A percentile compares a stretch with the other conserved stretches of the same genome.
Evolutionary conservation across 2,113 vertebrate genomes (phyloP).

Genomic region (Sylvietta virens): DNA sequence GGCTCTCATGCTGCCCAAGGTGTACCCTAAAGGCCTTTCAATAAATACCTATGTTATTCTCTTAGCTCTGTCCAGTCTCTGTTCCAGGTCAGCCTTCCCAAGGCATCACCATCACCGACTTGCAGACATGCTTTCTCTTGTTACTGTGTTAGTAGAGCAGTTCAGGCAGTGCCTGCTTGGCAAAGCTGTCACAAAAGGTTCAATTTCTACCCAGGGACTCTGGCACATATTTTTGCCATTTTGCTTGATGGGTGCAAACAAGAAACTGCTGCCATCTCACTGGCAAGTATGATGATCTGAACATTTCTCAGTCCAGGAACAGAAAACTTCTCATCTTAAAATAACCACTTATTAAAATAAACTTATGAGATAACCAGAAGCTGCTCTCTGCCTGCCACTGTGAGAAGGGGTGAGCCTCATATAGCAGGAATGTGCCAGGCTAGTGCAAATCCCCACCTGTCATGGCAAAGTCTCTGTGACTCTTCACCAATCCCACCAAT

Average conservation of each 20-base stretch:
- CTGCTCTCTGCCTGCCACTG: background rate
- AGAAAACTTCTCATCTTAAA: background rate
- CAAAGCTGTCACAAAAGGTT: background rate
- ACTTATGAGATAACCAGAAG: background rate
- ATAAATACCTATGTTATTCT: background rate
- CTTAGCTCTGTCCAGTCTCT: background rate
- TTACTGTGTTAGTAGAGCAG: background rate
- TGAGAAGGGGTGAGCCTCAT: rapidly evolving
- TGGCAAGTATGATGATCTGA: background rate
- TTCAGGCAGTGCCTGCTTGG: background rate
- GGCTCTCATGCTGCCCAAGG: background rate
- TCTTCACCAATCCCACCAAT: background rate
- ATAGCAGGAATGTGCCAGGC: background rate
- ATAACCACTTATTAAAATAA: background rate
- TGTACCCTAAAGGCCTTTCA: background rate
- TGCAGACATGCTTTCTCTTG: background rate
- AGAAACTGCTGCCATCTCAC: background rate
- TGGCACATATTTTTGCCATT: background rate
- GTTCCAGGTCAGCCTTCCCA: background rate
- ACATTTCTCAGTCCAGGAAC: background rate
- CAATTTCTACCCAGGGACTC: background rate
- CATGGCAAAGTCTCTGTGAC: background rate
- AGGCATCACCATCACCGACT: background rate
- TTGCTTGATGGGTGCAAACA: background rate
- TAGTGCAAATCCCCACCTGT: background rate